These are phyloP conservation scores for Amblyteles armatorius DNA, from an alignment of 2,888 invertebrate genomes.

Conservation along the genomic window DNA sequence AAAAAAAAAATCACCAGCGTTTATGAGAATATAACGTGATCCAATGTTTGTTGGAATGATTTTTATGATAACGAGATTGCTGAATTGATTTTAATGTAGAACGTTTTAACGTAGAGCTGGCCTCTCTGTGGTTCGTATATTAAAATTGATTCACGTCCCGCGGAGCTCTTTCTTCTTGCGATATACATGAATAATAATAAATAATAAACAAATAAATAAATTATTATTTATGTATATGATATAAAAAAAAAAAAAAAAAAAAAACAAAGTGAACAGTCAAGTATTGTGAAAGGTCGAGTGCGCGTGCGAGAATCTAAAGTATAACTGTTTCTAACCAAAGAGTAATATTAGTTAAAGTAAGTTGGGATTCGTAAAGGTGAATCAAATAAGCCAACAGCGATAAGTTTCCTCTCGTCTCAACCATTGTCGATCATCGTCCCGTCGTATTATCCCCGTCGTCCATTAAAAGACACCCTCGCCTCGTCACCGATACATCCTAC, in stretches of 20 bases:
- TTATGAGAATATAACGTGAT: constrained; percentile 28
- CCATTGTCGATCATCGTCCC: constrained; percentile 59
- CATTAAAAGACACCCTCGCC: constrained; percentile 19
- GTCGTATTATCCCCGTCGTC: constrained; percentile 44
- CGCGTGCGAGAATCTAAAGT: constrained; percentile 65
- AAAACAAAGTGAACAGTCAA: constrained; percentile 26
- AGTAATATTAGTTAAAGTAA: constrained; percentile 80
- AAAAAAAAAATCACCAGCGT: constrained; percentile 15
- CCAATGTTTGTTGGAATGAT: constrained; percentile 45
- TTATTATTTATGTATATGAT: constrained; percentile 34
- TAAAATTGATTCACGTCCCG: constrained; percentile 47
- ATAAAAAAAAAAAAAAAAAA: constrained; percentile 28
- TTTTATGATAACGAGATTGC: constrained; percentile 46
- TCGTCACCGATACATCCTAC: constrained; percentile 7
- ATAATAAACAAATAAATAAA: constrained; percentile 6
- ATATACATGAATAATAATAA: constrained; percentile 31
- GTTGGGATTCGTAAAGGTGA: constrained; percentile 65
- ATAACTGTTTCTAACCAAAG: constrained; percentile 83
- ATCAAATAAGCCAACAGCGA: constrained; percentile 55
- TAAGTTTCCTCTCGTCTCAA: constrained; percentile 60
- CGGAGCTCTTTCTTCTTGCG: constrained; percentile 43
- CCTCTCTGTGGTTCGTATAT: constrained; percentile 62
- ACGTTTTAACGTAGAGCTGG: constrained; percentile 63
- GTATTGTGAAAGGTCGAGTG: constrained; percentile 30
- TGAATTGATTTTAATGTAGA: constrained; percentile 55